Percentiles rank a stretch among this genome's conserved stretches.
Evolutionary conservation across 2,888 invertebrate genomes (phyloP).

Genomic region (Dendrolimus pini): DNA sequence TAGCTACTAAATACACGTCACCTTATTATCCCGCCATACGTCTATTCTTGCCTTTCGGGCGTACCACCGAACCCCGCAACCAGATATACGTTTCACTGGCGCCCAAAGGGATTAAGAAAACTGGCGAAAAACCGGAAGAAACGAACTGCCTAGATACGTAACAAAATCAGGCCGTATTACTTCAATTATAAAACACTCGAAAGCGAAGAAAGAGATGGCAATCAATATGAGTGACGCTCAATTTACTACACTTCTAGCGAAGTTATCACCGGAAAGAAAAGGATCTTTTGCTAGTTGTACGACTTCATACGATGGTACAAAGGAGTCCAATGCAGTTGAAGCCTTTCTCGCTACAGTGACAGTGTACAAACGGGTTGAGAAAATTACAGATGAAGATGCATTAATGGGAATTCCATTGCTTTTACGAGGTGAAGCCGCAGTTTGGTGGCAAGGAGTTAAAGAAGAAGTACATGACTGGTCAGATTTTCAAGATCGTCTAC

Average conservation of each 20-base stretch:
- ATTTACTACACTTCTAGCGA: background rate
- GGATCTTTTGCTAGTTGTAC: background rate
- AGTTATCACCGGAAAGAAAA: no score
- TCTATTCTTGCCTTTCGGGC: no score
- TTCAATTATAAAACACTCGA: no score
- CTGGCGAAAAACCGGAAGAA: no score
- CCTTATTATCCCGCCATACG: no score
- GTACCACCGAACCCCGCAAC: no score
- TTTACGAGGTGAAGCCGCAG: constrained; percentile 9
- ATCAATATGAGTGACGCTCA: constrained; percentile 2
- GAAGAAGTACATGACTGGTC: constrained; percentile 7
- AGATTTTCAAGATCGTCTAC: constrained; percentile 10
- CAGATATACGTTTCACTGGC: no score
- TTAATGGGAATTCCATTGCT: constrained; percentile 1
- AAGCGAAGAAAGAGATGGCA: background rate
- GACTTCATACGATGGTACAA: background rate
- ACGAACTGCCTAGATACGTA: no score
- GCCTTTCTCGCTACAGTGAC: constrained; percentile 1
- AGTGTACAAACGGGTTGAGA: background rate
- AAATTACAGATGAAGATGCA: constrained; percentile 1
- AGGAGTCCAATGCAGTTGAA: background rate
- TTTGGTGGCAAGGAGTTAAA: constrained; percentile 15
- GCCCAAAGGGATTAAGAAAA: no score
- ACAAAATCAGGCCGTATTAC: no score
- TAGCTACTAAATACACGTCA: constrained; percentile 14